These are phyloP conservation scores for Aurelia sp. DNA, from an alignment of 30 jellyfish, hydroid and myxozoan species.

Conservation along the genomic window DNA sequence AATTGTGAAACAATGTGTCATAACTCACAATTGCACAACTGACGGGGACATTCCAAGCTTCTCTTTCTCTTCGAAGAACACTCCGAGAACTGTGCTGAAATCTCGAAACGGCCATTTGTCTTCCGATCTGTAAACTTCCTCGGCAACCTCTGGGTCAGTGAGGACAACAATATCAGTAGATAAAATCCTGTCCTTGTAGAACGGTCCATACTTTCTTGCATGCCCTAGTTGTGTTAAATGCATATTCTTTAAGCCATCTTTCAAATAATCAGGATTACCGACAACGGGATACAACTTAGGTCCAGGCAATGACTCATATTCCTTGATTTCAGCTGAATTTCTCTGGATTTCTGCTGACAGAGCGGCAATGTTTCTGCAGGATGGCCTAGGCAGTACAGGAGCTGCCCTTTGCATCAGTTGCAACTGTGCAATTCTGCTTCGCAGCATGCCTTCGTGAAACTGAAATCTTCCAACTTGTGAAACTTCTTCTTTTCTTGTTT, in stretches of 20 bases:
- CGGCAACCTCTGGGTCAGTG: conserved; percentile 24
- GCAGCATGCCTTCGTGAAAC: no score
- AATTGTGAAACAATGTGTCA: not conserved
- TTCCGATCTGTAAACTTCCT: conserved; percentile 52
- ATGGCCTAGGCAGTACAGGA: no score
- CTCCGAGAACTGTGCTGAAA: not conserved
- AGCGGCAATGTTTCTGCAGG: not conserved
- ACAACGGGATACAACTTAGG: conserved; percentile 29
- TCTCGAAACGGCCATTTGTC: conserved; percentile 55
- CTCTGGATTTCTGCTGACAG: not conserved
- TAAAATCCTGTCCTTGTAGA: conserved; percentile 14
- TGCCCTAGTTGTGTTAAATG: conserved; percentile 1
- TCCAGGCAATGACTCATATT: conserved; percentile 35
- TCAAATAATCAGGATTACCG: conserved; percentile 24
- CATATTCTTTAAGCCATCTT: not conserved
- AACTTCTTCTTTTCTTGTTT: no score
- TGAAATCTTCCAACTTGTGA: no score
- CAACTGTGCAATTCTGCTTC: no score
- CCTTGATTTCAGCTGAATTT: not conserved
- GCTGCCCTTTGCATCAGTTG: no score
- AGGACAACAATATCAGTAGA: not conserved
- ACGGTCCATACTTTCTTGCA: conserved; percentile 33
- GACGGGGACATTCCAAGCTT: not conserved
- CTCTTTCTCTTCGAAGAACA: conserved; percentile 7
- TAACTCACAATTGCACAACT: conserved; percentile 5